Evolutionary conservation across 2,888 invertebrate genomes (phyloP).

Genomic region (Platypus cylindrus): DNA sequence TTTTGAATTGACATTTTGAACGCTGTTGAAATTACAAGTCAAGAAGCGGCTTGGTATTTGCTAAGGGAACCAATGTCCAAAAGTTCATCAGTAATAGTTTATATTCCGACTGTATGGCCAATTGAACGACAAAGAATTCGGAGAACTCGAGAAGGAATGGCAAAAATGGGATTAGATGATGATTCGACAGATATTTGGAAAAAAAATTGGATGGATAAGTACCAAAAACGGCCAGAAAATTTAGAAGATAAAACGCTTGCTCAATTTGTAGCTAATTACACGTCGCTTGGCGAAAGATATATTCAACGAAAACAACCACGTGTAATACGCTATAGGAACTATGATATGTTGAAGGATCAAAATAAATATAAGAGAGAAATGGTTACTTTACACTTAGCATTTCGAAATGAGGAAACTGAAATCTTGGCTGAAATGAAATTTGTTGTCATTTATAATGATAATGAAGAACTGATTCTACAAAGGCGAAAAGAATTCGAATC

Average conservation of each 20-base stretch:
- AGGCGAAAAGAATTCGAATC: constrained; percentile 2
- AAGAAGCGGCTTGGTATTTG: constrained; percentile 36
- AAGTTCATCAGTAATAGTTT: constrained; percentile 22
- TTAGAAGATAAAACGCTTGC: constrained; percentile 27
- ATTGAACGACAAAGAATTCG: constrained; percentile 27
- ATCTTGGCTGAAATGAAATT: constrained; percentile 27
- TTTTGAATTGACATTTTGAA: constrained; percentile 25
- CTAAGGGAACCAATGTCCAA: constrained; percentile 33
- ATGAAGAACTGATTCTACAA: constrained; percentile 22
- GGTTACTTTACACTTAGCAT: constrained; percentile 28
- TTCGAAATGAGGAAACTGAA: constrained; percentile 28
- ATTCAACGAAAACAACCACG: constrained; percentile 17
- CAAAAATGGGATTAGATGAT: constrained; percentile 22
- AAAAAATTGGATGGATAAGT: constrained; percentile 32
- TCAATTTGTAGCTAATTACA: constrained; percentile 29
- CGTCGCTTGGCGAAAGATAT: constrained; percentile 7
- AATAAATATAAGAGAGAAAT: constrained; percentile 29
- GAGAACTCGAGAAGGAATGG: constrained; percentile 26
- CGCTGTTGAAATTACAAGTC: constrained; percentile 27
- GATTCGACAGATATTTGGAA: constrained; percentile 32
- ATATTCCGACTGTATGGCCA: constrained; percentile 31
- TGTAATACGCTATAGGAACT: constrained; percentile 29
- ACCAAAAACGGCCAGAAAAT: constrained; percentile 30
- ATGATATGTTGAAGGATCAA: constrained; percentile 25
- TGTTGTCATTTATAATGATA: constrained; percentile 25